Base-by-base conservation (phyloP, 2,888 invertebrate species). In the Acanthopleura granulata region DNA sequence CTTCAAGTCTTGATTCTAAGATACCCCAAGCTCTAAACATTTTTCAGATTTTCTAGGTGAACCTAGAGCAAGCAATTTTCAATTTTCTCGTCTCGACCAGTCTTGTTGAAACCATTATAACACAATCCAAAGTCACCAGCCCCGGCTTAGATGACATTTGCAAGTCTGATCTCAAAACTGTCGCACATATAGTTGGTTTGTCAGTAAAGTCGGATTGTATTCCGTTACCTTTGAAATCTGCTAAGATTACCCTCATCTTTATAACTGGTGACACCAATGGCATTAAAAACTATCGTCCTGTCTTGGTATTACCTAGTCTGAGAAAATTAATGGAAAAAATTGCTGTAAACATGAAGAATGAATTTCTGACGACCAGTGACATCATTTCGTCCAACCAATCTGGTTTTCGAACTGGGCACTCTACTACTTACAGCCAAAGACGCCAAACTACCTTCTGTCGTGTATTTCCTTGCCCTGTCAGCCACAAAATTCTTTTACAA, bases 401-500 rank as follows among this genome's bases (percentile, higher is more conserved):
- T 66, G 66, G 66, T 16, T 22, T 66, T 27, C 1, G 66, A 27
- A 27, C 66, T 27, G 25, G 25, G 22, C 66, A 66, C 66, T 66
- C 66, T 25, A 66, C 66, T 16, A 27, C 66, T 66, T 6, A 6
- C 66, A 12, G 66, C 66, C 29, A 66, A 27, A 66, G 27, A 66
- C 18, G 16, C 22, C 66, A 66, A 66, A 66, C 27, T 6, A 15
- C 25, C 1, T 25, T 22, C 22, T 27, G 16, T 66, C 18, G 29
- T 66, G 16, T 27, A 9, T 27, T 66, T 27, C 29, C 29, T 66
- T 16, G 66, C 6, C 29, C 66, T 66, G 16, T 66, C 22, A 66
- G 25, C 25, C 66, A 66, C 25, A 16, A 22, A 22, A 66, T 66
- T 27, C 66, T 66, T 27, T 27, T 66, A 22, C 29, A 22, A 6